A percentile compares a stretch with the other conserved stretches of the same genome.
phyloP scores from a whole-genome alignment of 2,888 invertebrate species.

The Bedellia somnulentella region DNA sequence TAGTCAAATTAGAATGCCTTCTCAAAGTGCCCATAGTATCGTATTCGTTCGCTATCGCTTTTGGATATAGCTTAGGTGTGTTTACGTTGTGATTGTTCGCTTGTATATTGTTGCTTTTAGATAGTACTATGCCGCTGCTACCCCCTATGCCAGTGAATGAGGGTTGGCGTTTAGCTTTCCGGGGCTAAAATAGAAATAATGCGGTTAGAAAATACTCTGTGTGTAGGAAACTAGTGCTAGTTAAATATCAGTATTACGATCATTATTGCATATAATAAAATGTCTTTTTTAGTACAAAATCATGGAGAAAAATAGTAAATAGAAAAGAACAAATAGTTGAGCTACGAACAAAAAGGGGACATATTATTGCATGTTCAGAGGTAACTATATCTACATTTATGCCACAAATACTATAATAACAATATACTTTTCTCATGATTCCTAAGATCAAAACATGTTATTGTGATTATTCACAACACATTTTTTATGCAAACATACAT shows the following conservation, averaged over 20 bases:
- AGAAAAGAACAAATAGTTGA: too few species aligned
- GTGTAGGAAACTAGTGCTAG: neutral
- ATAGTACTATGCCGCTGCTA: slow-evolving; percentile 54
- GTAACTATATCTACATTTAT: too few species aligned
- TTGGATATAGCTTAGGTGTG: slow-evolving; percentile 69
- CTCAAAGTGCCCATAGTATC: slow-evolving; percentile 74
- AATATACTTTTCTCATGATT: too few species aligned
- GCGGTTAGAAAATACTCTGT: slow-evolving; percentile 12
- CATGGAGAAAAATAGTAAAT: too few species aligned
- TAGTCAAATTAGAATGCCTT: slow-evolving; percentile 73
- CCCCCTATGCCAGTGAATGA: slow-evolving; percentile 66
- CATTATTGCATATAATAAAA: neutral
- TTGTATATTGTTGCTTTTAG: slow-evolving; percentile 61
- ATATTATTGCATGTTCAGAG: too few species aligned
- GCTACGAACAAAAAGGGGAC: too few species aligned
- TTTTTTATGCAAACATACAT: too few species aligned
- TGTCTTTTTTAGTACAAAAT: neutral
- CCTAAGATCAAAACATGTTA: too few species aligned
- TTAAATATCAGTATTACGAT: neutral
- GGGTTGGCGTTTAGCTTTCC: slow-evolving; percentile 67
- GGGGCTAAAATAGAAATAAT: slow-evolving; percentile 24
- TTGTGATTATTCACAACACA: too few species aligned
- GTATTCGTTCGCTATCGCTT: slow-evolving; percentile 73
- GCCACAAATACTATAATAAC: too few species aligned
- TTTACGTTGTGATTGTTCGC: slow-evolving; percentile 68